Evolutionary conservation across 2,888 invertebrate species (phyloP).

Genomic region (Esperia sulphurella): DNA sequence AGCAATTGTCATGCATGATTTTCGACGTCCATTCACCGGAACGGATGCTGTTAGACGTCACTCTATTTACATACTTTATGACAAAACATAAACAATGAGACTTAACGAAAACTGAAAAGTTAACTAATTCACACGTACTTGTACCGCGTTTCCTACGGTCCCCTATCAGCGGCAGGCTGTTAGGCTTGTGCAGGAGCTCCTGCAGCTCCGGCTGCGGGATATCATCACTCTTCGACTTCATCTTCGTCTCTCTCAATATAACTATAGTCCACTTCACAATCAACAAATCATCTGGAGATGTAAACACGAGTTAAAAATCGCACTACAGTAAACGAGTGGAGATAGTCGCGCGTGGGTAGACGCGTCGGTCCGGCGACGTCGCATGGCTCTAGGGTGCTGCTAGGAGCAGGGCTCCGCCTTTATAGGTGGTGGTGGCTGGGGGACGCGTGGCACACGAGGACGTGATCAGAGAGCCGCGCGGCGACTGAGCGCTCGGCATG

Average conservation of each 20-base stretch:
- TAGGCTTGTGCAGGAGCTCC: slow-evolving; percentile 62
- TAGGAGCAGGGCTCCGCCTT: slow-evolving; percentile 29
- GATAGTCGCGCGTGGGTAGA: slow-evolving; percentile 5
- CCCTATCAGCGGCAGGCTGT: slow-evolving; percentile 35
- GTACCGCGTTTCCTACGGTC: slow-evolving; percentile 47
- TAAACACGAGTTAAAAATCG: slow-evolving; percentile 10
- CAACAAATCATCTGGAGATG: slow-evolving; percentile 12
- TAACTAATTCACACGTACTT: slow-evolving; percentile 52
- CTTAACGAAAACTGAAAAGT: slow-evolving; percentile 25
- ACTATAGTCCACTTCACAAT: slow-evolving; percentile 22
- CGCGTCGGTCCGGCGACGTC: slow-evolving; percentile 30
- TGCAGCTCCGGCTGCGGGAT: slow-evolving; percentile 59
- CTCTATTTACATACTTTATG: slow-evolving; percentile 28
- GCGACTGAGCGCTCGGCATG: slow-evolving; percentile 48
- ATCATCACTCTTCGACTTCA: slow-evolving; percentile 51
- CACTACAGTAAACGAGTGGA: slow-evolving; percentile 1
- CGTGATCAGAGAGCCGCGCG: slow-evolving; percentile 55
- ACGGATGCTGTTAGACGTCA: slow-evolving; percentile 56
- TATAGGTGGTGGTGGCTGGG: slow-evolving; percentile 32
- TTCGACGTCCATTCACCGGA: slow-evolving; percentile 48
- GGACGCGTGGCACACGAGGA: slow-evolving; percentile 46
- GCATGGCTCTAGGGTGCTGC: slow-evolving; percentile 51
- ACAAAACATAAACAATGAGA: no score
- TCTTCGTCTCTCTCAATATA: slow-evolving; percentile 39
- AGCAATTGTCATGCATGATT: slow-evolving; percentile 31